A percentile compares a stretch with the other conserved stretches of the same genome.
These are phyloP conservation scores for Gymnocypris eckloni DNA, from an alignment of 2,797 vertebrate genomes.

Conservation along the genomic window DNA sequence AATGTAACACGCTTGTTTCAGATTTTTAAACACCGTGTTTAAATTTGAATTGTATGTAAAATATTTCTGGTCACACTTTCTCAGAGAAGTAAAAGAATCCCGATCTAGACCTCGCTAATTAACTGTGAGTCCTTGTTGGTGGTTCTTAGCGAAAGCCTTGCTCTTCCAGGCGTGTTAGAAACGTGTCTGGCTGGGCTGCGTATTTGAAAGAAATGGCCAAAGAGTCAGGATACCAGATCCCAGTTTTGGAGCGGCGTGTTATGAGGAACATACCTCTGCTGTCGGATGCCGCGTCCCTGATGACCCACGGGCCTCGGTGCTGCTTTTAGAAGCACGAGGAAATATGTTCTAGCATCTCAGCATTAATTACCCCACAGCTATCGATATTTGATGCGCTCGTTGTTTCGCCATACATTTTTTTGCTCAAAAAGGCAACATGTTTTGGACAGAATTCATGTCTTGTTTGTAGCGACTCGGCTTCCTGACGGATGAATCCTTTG, in stretches of 20 bases:
- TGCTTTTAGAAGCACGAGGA: constrained; percentile 47
- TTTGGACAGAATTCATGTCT: neutral
- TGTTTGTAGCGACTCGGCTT: neutral
- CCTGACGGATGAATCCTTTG: neutral
- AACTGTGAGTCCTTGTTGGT: neutral
- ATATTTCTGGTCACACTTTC: neutral
- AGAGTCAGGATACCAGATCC: constrained; percentile 52
- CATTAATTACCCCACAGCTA: constrained; percentile 18
- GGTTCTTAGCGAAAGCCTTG: neutral
- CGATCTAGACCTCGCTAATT: neutral
- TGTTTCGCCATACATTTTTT: neutral
- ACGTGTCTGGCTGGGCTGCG: neutral
- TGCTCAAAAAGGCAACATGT: neutral
- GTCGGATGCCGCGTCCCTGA: constrained; percentile 18
- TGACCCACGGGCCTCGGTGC: constrained; percentile 29
- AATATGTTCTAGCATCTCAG: constrained; percentile 32
- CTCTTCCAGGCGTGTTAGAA: constrained; percentile 6
- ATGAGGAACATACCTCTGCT: constrained; percentile 28
- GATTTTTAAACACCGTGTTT: neutral
- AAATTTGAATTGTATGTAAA: neutral
- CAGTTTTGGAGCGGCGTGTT: constrained; percentile 44
- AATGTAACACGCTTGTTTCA: neutral
- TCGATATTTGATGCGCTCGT: constrained; percentile 5
- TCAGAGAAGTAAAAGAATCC: neutral
- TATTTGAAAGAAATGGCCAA: constrained; percentile 36